Evolutionary conservation across 2,113 vertebrate species (phyloP), one percentile per base, ranked within the genome.

Genomic region (Eclectus roratus): DNA sequence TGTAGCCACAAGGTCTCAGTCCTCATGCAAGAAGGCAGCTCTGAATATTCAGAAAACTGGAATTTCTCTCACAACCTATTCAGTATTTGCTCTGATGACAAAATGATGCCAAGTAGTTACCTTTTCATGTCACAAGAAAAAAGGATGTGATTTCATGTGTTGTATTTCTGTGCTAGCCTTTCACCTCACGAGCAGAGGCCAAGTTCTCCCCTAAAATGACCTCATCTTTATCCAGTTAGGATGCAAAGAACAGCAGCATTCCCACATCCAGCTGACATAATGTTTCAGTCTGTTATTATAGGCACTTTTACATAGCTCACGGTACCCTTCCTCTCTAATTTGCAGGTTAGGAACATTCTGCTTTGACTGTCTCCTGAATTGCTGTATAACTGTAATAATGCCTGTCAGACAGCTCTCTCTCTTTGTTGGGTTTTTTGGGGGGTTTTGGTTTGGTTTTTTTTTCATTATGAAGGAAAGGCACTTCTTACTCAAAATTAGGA

Each of bases 371-470:
- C 46, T 94, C 58, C 50, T 90, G 80, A 31, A 71, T 35, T 71
- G 27, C 46, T 52, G 13, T 27, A 49, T 41, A 53, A 69, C 65
- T 73, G 28, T 83, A 89, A 93, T 89, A 91, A 93, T 60, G 58
- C 16, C 52, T 89, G 47, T 64, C 77, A 89, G 37, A 50, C 15
- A 64, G 43, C 7, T 44, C 7, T 27, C 3, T 21, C 2, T 24
- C 9, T 39, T 21, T 23, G 31, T 46, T 14, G 13, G 49, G 25
- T 28, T 52, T 52, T 28, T 52, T 37, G 8, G 37, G 37, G 37
- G 13, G 24, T 28, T 27, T 50, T 13, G 24, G 2, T 9, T 17
- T 28, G 35, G 37, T 17, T 39, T 31, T 63, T 49, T 37, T 77
- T 64, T 61, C 23, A 23, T 24, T 47, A 37, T 5, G 12, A 73